Evolutionary conservation across 2,888 invertebrate species (phyloP).

Genomic region (Lordiphosa fenestrarum): DNA sequence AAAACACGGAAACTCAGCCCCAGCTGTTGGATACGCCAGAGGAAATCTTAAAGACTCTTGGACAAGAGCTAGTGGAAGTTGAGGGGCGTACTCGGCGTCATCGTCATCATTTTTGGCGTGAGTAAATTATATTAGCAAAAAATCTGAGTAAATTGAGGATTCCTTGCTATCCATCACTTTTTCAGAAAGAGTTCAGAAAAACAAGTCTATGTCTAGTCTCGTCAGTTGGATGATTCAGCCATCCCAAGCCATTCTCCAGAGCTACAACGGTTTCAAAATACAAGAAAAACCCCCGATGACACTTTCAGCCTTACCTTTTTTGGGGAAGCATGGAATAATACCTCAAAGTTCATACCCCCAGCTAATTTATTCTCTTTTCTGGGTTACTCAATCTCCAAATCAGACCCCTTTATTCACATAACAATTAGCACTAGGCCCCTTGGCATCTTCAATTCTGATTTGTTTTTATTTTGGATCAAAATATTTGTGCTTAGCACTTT

Average conservation of each 20-base stretch:
- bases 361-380: no score
- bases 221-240: no score
- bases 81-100: conserved; percentile 68
- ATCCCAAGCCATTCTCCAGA: no score
- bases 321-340: no score
- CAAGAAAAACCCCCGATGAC: no score
- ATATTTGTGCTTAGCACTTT: conserved; percentile 25
- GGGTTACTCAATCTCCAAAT: neutral
- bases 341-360: no score
- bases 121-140: conserved; percentile 19
- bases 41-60: conserved; percentile 38
- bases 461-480: conserved; percentile 22
- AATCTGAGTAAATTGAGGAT: neutral
- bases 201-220: no score
- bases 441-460: conserved; percentile 16
- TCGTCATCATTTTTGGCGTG: conserved; percentile 62
- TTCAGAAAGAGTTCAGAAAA: no score
- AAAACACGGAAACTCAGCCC: conserved; percentile 27
- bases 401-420: conserved; percentile 18
- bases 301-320: no score
- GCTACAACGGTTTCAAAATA: no score
- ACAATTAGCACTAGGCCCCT: conserved; percentile 23
- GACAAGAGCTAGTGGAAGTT: conserved; percentile 58
- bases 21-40: conserved; percentile 32
- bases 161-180: no score